These are phyloP conservation scores for Heterotis niloticus DNA, from an alignment of 2,113 vertebrate genomes.

Conservation along the genomic window DNA sequence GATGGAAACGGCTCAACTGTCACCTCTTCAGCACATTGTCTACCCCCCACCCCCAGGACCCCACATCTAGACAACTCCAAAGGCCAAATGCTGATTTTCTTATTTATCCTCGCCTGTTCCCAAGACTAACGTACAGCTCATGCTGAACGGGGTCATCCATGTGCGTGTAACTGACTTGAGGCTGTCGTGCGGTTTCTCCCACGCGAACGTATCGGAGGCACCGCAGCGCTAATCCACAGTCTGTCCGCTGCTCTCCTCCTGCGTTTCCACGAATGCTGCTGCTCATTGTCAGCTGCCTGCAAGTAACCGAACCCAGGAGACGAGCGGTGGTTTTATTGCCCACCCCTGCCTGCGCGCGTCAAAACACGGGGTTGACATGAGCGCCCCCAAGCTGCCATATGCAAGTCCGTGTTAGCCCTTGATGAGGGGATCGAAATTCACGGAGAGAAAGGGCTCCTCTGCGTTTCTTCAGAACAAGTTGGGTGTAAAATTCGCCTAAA, in stretches of 20 bases:
- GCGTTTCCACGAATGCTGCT: not conserved
- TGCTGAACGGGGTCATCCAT: not conserved
- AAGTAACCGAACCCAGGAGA: not conserved
- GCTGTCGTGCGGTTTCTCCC: conserved; percentile 25
- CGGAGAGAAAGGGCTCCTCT: not conserved
- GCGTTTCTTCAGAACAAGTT: too few species aligned
- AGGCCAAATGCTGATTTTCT: not conserved
- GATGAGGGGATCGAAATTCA: conserved; percentile 37
- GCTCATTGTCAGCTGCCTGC: not conserved
- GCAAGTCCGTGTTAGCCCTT: not conserved
- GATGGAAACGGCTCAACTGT: too few species aligned
- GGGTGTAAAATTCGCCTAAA: too few species aligned
- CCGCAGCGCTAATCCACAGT: conserved; percentile 35
- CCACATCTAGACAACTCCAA: too few species aligned
- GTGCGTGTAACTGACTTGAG: not conserved
- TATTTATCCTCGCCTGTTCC: not conserved
- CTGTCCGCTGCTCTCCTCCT: too few species aligned
- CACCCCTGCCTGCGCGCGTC: too few species aligned
- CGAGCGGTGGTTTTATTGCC: too few species aligned
- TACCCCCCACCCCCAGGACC: too few species aligned
- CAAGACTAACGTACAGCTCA: not conserved
- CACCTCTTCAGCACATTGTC: too few species aligned
- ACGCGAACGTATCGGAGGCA: conserved; percentile 26
- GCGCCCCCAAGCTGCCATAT: not conserved
- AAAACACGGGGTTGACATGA: too few species aligned